phyloP scores from a whole-genome alignment of 1,140 invertebrate species.

The Temnothorax nylanderi region DNA sequence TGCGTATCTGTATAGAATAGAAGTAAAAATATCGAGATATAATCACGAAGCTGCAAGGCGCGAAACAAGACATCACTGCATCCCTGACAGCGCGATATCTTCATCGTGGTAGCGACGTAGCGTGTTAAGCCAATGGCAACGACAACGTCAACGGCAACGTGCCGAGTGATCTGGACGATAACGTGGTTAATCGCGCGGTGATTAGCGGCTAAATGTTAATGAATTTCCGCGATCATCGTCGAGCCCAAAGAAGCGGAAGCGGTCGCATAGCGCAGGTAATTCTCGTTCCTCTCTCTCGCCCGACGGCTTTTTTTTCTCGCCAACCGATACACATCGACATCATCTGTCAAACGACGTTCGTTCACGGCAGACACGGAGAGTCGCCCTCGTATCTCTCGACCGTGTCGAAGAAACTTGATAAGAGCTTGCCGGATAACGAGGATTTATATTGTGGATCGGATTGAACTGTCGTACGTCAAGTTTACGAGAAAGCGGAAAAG shows the following conservation, averaged over 20 bases:
- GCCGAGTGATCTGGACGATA: constrained; percentile 53
- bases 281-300: constrained; percentile 11
- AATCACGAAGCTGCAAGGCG: neutral
- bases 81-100: neutral
- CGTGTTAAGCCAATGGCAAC: neutral
- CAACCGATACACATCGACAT: constrained; percentile 55
- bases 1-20: neutral
- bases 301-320: constrained; percentile 48
- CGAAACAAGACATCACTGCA: neutral
- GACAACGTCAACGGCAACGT: constrained; percentile 9
- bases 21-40: neutral
- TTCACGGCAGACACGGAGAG: constrained; percentile 9
- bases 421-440: constrained; percentile 14
- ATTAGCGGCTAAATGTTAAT: constrained; percentile 76
- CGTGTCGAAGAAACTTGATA: constrained; percentile 17
- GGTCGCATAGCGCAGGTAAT: constrained; percentile 53
- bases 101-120: neutral
- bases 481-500: constrained; percentile 9
- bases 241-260: constrained; percentile 19
- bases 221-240: constrained; percentile 57
- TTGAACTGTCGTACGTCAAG: neutral
- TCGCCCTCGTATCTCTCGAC: constrained; percentile 15
- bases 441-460: constrained; percentile 7
- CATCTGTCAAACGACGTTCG: constrained; percentile 22
- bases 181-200: constrained; percentile 60